A percentile compares a stretch with the other conserved stretches of the same genome.
phyloP scores from a whole-genome alignment of 2,797 vertebrate genomes.

The Sylvia borin region DNA sequence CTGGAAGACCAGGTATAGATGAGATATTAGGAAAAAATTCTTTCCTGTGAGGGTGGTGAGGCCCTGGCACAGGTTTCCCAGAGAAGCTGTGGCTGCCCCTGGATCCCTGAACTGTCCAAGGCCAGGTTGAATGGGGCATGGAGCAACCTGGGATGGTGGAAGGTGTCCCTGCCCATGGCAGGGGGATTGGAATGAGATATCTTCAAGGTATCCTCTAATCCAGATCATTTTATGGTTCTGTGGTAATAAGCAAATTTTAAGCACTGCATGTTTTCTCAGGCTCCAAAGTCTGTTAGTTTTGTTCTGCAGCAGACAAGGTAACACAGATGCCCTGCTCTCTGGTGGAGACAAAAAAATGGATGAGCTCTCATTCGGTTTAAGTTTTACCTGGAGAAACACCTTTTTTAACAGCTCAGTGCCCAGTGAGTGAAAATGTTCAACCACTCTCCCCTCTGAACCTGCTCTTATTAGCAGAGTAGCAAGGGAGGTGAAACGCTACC shows the following conservation, averaged over 20 bases:
- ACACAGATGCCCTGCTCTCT: not conserved
- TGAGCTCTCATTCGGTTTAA: not conserved
- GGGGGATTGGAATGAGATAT: not conserved
- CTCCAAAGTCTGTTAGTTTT: not conserved
- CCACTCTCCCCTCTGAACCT: not conserved
- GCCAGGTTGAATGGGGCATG: fast-evolving
- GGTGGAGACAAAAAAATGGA: not conserved
- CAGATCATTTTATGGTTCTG: not conserved
- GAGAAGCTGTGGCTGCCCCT: not conserved
- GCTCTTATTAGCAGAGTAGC: not conserved
- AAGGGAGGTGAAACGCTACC: constrained; percentile 58
- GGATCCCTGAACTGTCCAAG: not conserved
- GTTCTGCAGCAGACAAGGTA: not conserved
- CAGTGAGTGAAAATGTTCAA: not conserved
- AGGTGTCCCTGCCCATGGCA: not conserved
- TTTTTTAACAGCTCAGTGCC: not conserved
- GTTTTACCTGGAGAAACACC: not conserved
- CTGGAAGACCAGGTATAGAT: not conserved
- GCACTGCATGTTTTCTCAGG: not conserved
- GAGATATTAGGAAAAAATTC: not conserved
- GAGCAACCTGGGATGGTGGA: not conserved
- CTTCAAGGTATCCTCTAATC: not conserved
- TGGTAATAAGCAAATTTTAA: not conserved
- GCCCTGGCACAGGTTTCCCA: not conserved
- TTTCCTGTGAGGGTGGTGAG: not conserved